Evolutionary conservation across 2,797 vertebrate genomes (phyloP), one percentile per base, ranked within the genome.

Genomic region (Galaxias olidus): DNA sequence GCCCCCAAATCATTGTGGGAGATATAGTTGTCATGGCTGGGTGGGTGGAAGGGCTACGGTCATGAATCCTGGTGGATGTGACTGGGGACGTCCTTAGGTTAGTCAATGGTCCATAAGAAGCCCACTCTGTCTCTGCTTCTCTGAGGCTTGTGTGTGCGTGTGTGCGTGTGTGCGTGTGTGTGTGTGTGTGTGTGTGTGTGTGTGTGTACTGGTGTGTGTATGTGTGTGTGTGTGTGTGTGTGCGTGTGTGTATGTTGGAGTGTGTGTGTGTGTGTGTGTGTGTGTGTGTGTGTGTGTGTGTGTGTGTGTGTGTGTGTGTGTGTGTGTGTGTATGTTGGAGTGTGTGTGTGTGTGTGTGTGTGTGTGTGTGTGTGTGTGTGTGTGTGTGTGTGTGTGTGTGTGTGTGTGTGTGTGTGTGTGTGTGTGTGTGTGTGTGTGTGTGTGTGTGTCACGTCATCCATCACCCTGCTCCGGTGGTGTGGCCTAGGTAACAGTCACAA

Each of bases 11-110:
- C 14, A 61, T 40, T 0, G 61, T 19, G 58, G 60, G 19, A 55
- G 66, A 70, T 68, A 40, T 19, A 15, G 68, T 68, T 71, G 65
- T 70, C 48, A 65, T 19, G 20, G 46, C 9, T 30, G 30, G 30
- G 30, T 30, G 30, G 48, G 43, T 17, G 50, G 57, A 50, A 4
- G 19, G 62, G 42, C 4, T 0, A 65, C 75, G 75, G 69, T 73
- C 75, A 66, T 66, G 53, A 76, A 74, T 83, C 63, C 47, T 59
- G 61, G 67, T 17, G 52, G 52, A 56, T 14, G 51, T 64, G 73
- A 83, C 81, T 79, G 10, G 0, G 45, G 9, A 59, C 73, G 72
- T 71, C 73, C 58, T 63, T 13, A 70, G 68, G 76, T 79, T 77
- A 74, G 69, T 52, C 71, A 76, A 81, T 69, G 53, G 51, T 44